Conservation (phyloP, 2,113 vertebrate genomes). For the Entomyzon cyanotis region DNA sequence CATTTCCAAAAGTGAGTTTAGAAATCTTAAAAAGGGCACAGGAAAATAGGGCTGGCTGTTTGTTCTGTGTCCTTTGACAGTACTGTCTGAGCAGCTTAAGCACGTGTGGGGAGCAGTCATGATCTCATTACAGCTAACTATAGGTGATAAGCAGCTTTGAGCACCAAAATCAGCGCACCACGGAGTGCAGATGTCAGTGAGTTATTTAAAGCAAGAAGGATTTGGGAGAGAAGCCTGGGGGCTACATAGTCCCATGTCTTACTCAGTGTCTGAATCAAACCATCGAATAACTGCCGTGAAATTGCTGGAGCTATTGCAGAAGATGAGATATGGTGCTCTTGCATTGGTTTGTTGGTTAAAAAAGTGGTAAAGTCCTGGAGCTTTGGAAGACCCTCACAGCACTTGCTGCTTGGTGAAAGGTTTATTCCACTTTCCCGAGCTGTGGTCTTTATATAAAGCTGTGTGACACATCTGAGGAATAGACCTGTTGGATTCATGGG, state of each 20-base stretch:
- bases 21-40: not conserved
- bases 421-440: not conserved
- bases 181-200: conserved; percentile 28
- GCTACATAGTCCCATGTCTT: not conserved
- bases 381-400: not conserved
- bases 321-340: not conserved
- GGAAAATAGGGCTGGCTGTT: not conserved
- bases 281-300: not conserved
- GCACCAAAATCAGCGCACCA: conserved; percentile 35
- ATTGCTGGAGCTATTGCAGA: not conserved
- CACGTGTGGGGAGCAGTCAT: conserved; percentile 26
- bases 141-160: conserved; percentile 45
- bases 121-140: conserved; percentile 60
- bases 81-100: conserved; percentile 50
- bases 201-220: conserved; percentile 62
- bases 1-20: not conserved
- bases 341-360: not conserved
- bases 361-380: not conserved
- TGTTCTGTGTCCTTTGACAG: conserved; percentile 53
- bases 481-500: not conserved
- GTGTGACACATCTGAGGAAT: not conserved
- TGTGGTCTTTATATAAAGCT: not conserved
- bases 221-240: conserved; percentile 29
- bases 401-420: not conserved
- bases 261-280: not conserved